A percentile compares a stretch with the other conserved stretches of the same genome.
Conservation (phyloP, 1,140 invertebrate species). For the Batillaria attramentaria region DNA sequence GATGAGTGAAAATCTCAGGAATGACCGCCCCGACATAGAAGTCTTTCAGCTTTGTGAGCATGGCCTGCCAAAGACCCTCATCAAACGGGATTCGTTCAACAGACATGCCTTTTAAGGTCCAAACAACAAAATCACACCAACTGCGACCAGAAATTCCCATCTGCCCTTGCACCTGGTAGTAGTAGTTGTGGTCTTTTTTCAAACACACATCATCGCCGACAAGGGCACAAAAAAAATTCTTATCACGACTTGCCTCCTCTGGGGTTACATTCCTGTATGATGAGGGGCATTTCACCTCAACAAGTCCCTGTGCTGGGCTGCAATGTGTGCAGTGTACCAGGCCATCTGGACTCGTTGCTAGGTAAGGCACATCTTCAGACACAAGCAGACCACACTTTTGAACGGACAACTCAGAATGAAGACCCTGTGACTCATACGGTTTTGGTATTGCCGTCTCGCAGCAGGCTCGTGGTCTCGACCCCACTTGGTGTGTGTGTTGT, state of each 20-base stretch:
- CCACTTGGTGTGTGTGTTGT: too few relatives aligned
- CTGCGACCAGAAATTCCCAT: conserved; percentile 60
- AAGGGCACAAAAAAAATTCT: conserved; percentile 29
- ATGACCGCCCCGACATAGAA: conserved; percentile 1
- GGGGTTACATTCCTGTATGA: conserved; percentile 21
- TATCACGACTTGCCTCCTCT: conserved; percentile 24
- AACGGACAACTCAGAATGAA: not conserved
- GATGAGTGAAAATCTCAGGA: not conserved
- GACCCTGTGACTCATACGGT: not conserved
- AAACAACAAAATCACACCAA: conserved; percentile 69
- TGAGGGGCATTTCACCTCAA: conserved; percentile 41
- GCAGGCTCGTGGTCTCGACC: conserved; percentile 14
- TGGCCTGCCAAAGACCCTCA: not conserved
- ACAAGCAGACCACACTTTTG: not conserved
- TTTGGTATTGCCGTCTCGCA: not conserved
- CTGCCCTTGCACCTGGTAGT: conserved; percentile 70
- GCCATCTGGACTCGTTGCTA: conserved; percentile 20
- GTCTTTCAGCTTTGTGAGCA: not conserved
- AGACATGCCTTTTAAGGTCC: conserved; percentile 26
- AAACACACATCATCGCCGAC: conserved; percentile 39
- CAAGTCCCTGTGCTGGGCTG: too few relatives aligned
- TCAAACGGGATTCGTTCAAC: conserved; percentile 22
- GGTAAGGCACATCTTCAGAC: not conserved
- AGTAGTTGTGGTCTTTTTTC: conserved; percentile 66
- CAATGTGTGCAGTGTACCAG: conserved; percentile 1